A percentile compares a stretch with the other conserved stretches of the same genome.
phyloP scores from a whole-genome alignment of 2,113 vertebrate species.

The Caretta caretta region DNA sequence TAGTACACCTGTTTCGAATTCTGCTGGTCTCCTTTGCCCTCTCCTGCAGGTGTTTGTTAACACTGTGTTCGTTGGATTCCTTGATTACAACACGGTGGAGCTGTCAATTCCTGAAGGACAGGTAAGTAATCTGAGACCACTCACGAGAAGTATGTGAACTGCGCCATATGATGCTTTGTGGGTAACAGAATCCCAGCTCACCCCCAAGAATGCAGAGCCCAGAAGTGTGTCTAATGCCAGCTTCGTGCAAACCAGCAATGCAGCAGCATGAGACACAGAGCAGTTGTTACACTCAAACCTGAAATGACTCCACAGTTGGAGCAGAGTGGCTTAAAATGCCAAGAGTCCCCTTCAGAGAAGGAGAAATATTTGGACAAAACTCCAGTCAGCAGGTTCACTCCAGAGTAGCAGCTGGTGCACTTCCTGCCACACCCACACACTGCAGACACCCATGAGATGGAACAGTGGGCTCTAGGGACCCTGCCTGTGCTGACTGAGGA shows the following conservation, averaged over 20 bases:
- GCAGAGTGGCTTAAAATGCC: not conserved
- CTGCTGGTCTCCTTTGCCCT: not conserved
- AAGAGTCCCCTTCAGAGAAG: not conserved
- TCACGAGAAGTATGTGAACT: not conserved
- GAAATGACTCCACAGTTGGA: not conserved
- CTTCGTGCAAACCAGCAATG: not conserved
- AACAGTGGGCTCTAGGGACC: not conserved
- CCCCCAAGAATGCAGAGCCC: not conserved
- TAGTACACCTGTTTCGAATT: not conserved
- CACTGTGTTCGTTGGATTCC: slow-evolving; percentile 86
- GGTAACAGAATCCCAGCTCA: not conserved
- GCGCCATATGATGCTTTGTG: too few species aligned
- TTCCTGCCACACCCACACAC: not conserved
- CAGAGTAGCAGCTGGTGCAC: not conserved
- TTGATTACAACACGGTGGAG: slow-evolving; percentile 84
- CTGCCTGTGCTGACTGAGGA: not conserved
- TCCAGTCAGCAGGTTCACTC: not conserved
- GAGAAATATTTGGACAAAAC: not conserved
- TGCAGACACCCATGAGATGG: rapidly evolving
- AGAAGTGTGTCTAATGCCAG: not conserved
- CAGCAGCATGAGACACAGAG: not conserved
- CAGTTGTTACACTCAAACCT: not conserved
- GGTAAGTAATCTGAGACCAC: slow-evolving; percentile 74
- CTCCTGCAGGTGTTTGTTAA: slow-evolving; percentile 91
- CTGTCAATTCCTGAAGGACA: slow-evolving; percentile 86